Conservation (phyloP, 2,113 vertebrate genomes). For the Coptodon bakossiorum region DNA sequence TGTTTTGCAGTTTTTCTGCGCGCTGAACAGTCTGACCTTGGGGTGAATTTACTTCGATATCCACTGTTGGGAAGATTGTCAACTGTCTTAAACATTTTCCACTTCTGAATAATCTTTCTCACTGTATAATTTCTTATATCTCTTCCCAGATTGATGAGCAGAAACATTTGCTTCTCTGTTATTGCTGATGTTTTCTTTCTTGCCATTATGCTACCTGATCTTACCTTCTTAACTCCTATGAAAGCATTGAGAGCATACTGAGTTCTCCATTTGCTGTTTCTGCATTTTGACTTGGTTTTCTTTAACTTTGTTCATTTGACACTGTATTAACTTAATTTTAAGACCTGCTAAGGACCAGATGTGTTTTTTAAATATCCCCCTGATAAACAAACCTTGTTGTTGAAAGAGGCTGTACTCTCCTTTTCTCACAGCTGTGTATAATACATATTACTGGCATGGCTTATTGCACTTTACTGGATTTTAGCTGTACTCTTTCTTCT, state of each 20-base stretch:
- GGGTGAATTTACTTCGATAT: not conserved
- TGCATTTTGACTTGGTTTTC: not conserved
- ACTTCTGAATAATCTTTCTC: not conserved
- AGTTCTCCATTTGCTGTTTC: not conserved
- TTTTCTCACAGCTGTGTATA: rapidly evolving
- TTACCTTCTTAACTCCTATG: not conserved
- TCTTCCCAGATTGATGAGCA: not conserved
- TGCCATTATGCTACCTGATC: not conserved
- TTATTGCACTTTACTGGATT: not conserved
- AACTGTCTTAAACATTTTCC: not conserved
- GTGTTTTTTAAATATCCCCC: not conserved
- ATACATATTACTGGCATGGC: not conserved
- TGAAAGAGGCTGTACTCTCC: rapidly evolving
- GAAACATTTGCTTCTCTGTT: not conserved
- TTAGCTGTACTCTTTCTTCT: not conserved
- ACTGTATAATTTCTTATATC: not conserved
- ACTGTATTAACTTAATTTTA: not conserved
- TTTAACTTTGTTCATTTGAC: not conserved
- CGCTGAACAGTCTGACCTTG: not conserved
- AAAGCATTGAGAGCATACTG: not conserved
- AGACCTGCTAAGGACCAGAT: rapidly evolving
- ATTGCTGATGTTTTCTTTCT: not conserved
- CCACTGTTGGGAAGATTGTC: not conserved
- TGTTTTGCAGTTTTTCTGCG: not conserved
- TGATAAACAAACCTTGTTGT: not conserved